Percentiles rank a stretch among this genome's conserved stretches.
Conservation (phyloP, 1,140 invertebrate genomes). For the Chionoecetes opilio region DNA sequence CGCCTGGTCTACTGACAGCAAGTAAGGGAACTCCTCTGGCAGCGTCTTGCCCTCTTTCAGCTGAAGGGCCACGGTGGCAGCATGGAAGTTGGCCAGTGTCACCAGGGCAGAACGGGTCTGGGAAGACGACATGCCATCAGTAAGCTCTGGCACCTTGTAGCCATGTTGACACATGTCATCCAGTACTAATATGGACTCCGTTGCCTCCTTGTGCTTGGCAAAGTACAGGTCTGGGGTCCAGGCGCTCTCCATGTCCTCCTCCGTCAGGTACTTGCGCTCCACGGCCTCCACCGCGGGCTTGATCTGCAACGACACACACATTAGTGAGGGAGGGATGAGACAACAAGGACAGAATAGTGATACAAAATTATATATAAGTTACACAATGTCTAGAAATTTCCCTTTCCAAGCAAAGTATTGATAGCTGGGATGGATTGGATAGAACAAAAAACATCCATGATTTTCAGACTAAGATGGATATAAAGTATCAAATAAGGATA, state of each 20-base stretch:
- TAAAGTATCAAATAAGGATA: too few species aligned
- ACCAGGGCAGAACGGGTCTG: conserved; percentile 58
- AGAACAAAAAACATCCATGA: too few species aligned
- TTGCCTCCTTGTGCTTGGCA: conserved; percentile 44
- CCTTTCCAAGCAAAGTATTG: too few species aligned
- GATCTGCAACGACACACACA: conserved; percentile 12
- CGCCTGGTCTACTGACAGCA: conserved; percentile 68
- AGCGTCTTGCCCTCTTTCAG: conserved; percentile 63
- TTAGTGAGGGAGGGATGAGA: background rate
- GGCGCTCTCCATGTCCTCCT: background rate
- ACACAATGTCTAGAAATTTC: too few species aligned
- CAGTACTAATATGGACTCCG: conserved; percentile 48
- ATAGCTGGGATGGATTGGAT: too few species aligned
- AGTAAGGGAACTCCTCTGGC: conserved; percentile 61
- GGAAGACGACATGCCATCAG: conserved; percentile 52
- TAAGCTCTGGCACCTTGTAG: conserved; percentile 65
- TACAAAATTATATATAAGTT: too few species aligned
- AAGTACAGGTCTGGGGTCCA: conserved; percentile 47
- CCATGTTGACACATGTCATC: conserved; percentile 54
- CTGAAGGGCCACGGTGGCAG: conserved; percentile 57
- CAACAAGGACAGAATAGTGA: too few species aligned
- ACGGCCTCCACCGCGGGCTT: conserved; percentile 44
- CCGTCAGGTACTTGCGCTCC: conserved; percentile 41
- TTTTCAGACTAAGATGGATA: too few species aligned
- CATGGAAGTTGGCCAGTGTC: conserved; percentile 58